Percentiles rank a stretch among this genome's conserved stretches.
Evolutionary conservation across 2,888 invertebrate genomes (phyloP).

Genomic region (Melanchra persicariae): DNA sequence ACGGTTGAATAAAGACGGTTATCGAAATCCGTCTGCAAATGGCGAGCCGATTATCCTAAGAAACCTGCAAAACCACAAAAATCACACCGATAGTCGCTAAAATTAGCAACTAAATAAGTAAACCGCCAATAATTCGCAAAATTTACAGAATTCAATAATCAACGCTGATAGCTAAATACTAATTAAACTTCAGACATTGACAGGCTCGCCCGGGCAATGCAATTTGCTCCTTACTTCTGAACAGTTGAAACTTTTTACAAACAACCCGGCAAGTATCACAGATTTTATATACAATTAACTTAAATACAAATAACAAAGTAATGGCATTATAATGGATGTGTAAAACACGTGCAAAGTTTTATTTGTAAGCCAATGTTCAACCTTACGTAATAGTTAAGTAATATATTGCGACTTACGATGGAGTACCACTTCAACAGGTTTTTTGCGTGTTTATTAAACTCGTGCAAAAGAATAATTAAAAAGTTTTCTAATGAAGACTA

Average conservation of each 20-base stretch:
- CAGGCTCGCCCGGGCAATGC: constrained; percentile 60
- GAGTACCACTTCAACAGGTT: constrained; percentile 16
- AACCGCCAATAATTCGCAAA: background rate
- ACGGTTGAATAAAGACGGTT: background rate
- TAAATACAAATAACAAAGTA: constrained; percentile 1
- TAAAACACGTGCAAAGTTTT: constrained; percentile 6
- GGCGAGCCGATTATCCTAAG: too few relatives aligned
- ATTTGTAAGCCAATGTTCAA: constrained; percentile 14
- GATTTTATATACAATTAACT: background rate
- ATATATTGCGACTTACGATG: constrained; percentile 5
- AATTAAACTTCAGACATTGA: constrained; percentile 59
- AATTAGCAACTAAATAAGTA: background rate
- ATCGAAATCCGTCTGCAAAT: background rate
- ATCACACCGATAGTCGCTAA: background rate
- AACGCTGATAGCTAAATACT: constrained; percentile 37
- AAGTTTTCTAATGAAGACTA: constrained; percentile 1
- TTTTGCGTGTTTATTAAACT: constrained; percentile 8
- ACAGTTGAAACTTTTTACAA: constrained; percentile 1
- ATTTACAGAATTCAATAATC: constrained; percentile 6
- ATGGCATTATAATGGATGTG: constrained; percentile 2
- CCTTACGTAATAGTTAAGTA: constrained; percentile 5
- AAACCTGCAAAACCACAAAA: background rate
- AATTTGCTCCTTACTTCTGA: constrained; percentile 57
- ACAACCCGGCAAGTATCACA: background rate
- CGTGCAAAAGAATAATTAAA: background rate